Evolutionary conservation across 2,888 invertebrate species (phyloP).

Genomic region (Megaustenia siamemsis): DNA sequence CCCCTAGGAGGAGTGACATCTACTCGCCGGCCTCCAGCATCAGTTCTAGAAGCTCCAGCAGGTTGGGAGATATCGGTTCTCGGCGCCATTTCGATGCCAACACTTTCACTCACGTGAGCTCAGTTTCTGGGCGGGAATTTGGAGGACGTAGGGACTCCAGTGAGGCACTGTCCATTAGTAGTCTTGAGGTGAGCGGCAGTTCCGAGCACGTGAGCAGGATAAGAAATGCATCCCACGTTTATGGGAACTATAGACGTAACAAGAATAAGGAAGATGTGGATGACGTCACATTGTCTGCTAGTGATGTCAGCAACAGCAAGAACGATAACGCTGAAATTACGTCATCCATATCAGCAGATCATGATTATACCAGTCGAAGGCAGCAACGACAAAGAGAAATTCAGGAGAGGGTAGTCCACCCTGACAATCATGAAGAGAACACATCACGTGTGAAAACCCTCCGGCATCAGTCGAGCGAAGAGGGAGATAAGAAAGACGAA

Average conservation of each 20-base stretch:
- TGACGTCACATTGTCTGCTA: neutral
- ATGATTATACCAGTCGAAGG: neutral
- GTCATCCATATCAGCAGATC: neutral
- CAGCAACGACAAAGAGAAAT: neutral
- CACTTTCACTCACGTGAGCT: neutral
- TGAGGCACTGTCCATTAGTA: neutral
- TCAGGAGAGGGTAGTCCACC: neutral
- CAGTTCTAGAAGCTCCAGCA: conserved; percentile 21
- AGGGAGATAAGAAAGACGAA: neutral
- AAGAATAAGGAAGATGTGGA: neutral
- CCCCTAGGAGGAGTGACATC: neutral
- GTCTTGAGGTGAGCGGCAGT: neutral
- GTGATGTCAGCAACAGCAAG: neutral
- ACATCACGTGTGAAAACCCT: neutral
- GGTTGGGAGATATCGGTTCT: neutral
- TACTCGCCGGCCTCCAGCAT: conserved; percentile 14
- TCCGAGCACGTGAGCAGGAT: neutral
- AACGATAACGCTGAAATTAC: neutral
- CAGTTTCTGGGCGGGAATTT: neutral
- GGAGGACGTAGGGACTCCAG: neutral
- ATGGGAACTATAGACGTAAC: neutral
- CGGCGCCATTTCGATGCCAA: neutral
- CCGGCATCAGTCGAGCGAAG: neutral
- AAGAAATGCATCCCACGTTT: neutral
- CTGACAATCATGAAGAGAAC: neutral